Conservation (phyloP, 2,797 vertebrate genomes). For the Molossus molossus region DNA sequence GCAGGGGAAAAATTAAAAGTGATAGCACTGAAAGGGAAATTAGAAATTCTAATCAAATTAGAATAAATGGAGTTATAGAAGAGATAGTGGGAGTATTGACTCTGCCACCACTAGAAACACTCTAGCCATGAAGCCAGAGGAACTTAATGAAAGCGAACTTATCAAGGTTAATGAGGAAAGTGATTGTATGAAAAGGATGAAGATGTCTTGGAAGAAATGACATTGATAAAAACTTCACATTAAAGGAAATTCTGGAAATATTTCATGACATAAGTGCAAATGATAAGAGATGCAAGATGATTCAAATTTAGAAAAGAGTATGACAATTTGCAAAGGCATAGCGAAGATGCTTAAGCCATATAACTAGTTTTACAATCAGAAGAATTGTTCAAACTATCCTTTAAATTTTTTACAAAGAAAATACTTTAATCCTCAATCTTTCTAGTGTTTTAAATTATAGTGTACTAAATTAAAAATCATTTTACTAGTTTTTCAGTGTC, state of each 20-base stretch:
- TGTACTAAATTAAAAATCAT: slow-evolving; percentile 7
- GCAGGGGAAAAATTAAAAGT: neutral
- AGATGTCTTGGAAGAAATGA: neutral
- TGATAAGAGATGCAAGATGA: slow-evolving; percentile 51
- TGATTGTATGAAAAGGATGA: neutral
- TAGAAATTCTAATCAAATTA: neutral
- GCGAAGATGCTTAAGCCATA: neutral
- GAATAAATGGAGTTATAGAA: neutral
- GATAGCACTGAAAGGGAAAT: neutral
- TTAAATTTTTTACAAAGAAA: slow-evolving; percentile 36
- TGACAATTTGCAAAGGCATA: slow-evolving; percentile 5
- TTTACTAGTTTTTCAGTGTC: neutral
- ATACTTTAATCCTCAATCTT: slow-evolving; percentile 1
- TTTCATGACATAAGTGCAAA: neutral
- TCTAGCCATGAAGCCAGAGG: neutral
- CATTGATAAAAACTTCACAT: slow-evolving; percentile 19
- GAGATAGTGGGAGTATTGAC: neutral
- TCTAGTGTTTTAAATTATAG: slow-evolving; percentile 44
- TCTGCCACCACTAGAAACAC: neutral
- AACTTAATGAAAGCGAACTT: neutral
- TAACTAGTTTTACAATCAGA: slow-evolving; percentile 40
- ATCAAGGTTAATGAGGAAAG: neutral
- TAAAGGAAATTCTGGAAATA: neutral
- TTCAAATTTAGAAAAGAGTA: slow-evolving; percentile 22
- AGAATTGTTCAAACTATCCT: slow-evolving; percentile 39